These are phyloP conservation scores for Melinaea menophilus DNA, from an alignment of 2,888 invertebrate species.

Conservation along the genomic window DNA sequence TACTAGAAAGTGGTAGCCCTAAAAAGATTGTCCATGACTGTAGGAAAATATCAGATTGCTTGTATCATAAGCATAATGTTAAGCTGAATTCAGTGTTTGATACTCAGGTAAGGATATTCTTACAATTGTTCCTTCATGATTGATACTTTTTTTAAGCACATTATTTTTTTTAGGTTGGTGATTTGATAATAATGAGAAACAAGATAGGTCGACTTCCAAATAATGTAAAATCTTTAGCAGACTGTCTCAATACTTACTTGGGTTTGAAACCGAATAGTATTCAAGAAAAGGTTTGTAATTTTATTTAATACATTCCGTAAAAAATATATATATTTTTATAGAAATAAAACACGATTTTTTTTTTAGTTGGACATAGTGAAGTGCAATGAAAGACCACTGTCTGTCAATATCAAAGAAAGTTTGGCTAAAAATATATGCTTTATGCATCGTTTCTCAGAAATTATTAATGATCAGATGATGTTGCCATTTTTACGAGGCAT, in stretches of 20 bases:
- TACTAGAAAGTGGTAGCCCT: constrained; percentile 64
- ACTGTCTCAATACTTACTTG: constrained; percentile 65
- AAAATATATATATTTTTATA: not conserved
- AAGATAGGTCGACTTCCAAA: constrained; percentile 59
- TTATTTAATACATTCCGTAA: not conserved
- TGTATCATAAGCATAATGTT: constrained; percentile 77
- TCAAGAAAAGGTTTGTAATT: constrained; percentile 56
- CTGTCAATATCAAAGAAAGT: constrained; percentile 59
- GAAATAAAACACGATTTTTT: constrained; percentile 18
- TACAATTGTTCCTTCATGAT: not conserved
- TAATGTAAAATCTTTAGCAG: constrained; percentile 58
- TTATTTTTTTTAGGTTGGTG: constrained; percentile 63
- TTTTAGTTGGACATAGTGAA: constrained; percentile 69
- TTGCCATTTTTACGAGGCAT: constrained; percentile 68
- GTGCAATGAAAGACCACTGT: constrained; percentile 65
- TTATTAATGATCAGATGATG: constrained; percentile 66
- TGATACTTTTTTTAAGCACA: not conserved
- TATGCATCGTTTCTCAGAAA: constrained; percentile 65
- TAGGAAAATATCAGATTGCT: constrained; percentile 76
- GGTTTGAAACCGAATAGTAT: constrained; percentile 58
- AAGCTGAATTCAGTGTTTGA: constrained; percentile 79
- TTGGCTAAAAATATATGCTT: constrained; percentile 68
- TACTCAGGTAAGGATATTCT: constrained; percentile 63
- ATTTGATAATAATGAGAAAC: constrained; percentile 64
- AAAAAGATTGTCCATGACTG: constrained; percentile 80